Percentiles rank a stretch among this genome's conserved stretches.
Conservation (phyloP, 2,797 vertebrate genomes). For the Oreortyx pictus region DNA sequence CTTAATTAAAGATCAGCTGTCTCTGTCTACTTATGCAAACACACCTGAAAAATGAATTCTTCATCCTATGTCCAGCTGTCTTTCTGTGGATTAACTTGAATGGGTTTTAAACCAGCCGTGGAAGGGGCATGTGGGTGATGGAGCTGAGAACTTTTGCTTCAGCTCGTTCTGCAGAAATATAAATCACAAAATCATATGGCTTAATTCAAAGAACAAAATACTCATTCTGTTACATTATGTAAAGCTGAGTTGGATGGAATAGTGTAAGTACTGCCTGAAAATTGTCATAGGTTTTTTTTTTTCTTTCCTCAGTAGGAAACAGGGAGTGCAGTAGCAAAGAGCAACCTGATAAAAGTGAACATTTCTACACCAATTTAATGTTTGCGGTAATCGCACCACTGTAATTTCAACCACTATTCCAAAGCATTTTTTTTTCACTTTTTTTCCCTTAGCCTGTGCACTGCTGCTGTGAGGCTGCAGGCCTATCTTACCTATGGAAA, state of each 20-base stretch:
- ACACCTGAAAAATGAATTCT: too few species aligned
- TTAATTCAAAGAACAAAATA: too few species aligned
- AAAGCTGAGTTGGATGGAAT: background rate
- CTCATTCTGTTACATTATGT: background rate
- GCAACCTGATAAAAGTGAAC: background rate
- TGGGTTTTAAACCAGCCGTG: too few species aligned
- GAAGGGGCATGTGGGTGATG: too few species aligned
- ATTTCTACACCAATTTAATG: rapidly evolving
- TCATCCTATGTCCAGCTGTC: too few species aligned
- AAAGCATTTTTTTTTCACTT: rapidly evolving
- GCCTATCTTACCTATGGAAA: background rate
- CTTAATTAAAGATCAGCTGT: too few species aligned
- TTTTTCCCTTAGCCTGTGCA: background rate
- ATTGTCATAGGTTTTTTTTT: too few species aligned
- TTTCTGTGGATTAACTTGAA: too few species aligned
- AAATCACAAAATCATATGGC: too few species aligned
- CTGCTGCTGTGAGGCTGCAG: background rate
- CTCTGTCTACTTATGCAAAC: too few species aligned
- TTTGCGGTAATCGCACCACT: background rate
- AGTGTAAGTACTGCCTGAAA: rapidly evolving
- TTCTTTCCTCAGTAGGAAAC: background rate
- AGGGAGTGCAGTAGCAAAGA: background rate
- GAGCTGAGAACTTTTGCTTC: too few species aligned
- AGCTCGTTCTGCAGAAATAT: too few species aligned
- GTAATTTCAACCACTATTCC: background rate